Evolutionary conservation across 2,797 vertebrate species (phyloP).

Genomic region (Anableps anableps): DNA sequence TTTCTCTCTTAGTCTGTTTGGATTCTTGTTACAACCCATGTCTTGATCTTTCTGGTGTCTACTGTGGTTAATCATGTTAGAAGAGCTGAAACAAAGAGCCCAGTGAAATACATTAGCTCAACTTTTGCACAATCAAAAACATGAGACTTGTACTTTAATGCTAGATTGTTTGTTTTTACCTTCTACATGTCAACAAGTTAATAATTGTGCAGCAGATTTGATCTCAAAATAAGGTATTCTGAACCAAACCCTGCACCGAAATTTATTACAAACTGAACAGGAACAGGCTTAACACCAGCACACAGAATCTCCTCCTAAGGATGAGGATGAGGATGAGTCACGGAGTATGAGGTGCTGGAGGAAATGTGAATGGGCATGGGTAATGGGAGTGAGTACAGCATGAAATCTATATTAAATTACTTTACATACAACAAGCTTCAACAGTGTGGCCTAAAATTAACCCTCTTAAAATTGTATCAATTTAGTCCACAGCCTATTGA

Average conservation of each 20-base stretch:
- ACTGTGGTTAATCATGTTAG: not conserved
- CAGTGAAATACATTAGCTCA: not conserved
- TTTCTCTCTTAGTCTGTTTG: not conserved
- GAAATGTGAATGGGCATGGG: not conserved
- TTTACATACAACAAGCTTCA: not conserved
- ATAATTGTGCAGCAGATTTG: not conserved
- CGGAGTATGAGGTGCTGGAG: not conserved
- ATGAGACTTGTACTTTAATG: not conserved
- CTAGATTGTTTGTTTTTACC: not conserved
- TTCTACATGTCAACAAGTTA: not conserved
- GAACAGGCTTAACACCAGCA: not conserved
- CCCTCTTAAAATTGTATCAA: not conserved
- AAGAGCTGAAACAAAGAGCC: not conserved
- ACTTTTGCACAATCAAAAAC: not conserved
- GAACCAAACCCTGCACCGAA: not conserved
- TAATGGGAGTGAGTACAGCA: constrained; percentile 10
- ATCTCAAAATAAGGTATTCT: not conserved
- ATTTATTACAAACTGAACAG: not conserved
- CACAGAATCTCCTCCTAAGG: not conserved
- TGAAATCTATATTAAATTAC: not conserved
- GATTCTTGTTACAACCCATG: not conserved
- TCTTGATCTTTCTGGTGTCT: not conserved
- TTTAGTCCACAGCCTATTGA: not conserved
- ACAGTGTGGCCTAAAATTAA: not conserved
- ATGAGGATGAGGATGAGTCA: constrained; percentile 30